Evolutionary conservation across 2,797 vertebrate genomes (phyloP), one percentile per base, ranked within the genome.

Genomic region (Artibeus lituratus): DNA sequence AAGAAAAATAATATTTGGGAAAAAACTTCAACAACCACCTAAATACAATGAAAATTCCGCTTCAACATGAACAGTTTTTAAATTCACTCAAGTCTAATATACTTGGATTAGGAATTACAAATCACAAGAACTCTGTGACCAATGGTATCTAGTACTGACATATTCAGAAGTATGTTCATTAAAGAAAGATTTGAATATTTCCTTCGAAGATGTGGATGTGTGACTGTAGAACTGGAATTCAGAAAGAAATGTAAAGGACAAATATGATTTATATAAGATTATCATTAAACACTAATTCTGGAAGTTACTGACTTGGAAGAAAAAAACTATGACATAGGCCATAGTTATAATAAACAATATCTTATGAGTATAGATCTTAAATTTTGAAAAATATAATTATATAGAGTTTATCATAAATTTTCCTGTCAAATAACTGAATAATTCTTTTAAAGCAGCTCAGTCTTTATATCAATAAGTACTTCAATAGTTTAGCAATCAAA

Each of bases 361-460:
- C 22, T 92, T 77, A 70, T 42, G n/a, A 84, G 22, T 85, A 87
- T 80, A 15, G 18, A 85, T 81, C 81, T 94, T 93, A 32, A 49
- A 85, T 78, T 94, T 92, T 93, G 14, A 57, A 92, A 81, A 95
- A 80, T 32, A 91, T 51, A 67, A 95, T 47, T 91, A 94, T 26
- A 49, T 3, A 26, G 8, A 84, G 21, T 72, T 65, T n/a, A 82
- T 47, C 35, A n/a, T 65, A 82, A 81, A 74, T 78, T 59, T 82
- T 35, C 90, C 59, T 92, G 22, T 96, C 57, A 72, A 96, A 87
- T 91, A 89, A 83, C 0, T 73, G 18, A 95, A 24, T 87, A 67
- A 88, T 88, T 91, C 39, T 82, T 90, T 90, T 70, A 87, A 94
- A 55, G 69, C 42, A 94, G 42, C 83, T 97, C 22, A 10, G 44